Percentiles rank a stretch among this genome's conserved stretches.
These are phyloP conservation scores for Coracopsis vasa DNA, from an alignment of 2,113 vertebrate species.

Conservation along the genomic window DNA sequence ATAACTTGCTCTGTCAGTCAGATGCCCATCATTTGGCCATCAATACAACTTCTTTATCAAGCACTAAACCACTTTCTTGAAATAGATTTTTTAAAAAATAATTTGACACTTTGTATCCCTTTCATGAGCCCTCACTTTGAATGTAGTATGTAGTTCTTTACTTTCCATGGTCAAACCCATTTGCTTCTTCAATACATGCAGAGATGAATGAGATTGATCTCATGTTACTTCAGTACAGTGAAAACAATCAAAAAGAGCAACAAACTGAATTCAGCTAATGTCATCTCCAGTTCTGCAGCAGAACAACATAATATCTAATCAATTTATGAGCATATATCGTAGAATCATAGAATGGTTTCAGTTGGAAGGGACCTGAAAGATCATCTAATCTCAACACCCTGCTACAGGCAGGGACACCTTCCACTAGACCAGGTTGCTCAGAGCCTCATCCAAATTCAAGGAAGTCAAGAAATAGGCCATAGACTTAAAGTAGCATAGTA, in stretches of 20 bases:
- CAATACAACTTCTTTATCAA: background rate
- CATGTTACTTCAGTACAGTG: background rate
- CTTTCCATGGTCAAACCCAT: background rate
- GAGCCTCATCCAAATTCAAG: background rate
- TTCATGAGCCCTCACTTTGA: background rate
- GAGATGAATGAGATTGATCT: background rate
- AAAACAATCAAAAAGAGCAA: background rate
- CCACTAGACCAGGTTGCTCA: background rate
- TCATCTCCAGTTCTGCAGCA: background rate
- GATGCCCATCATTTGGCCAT: background rate
- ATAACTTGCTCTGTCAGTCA: background rate
- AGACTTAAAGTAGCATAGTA: background rate
- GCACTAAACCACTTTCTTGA: background rate
- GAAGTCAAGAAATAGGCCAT: background rate
- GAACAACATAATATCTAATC: background rate
- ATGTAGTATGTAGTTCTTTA: background rate
- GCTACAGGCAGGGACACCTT: background rate
- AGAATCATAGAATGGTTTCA: background rate
- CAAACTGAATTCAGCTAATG: background rate
- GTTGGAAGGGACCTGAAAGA: background rate
- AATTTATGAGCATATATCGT: background rate
- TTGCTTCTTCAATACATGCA: background rate
- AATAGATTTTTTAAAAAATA: background rate
- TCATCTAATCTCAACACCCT: background rate
- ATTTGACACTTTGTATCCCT: background rate